Evolutionary conservation across 2,113 vertebrate species (phyloP).

Genomic region (Arenaria interpres): DNA sequence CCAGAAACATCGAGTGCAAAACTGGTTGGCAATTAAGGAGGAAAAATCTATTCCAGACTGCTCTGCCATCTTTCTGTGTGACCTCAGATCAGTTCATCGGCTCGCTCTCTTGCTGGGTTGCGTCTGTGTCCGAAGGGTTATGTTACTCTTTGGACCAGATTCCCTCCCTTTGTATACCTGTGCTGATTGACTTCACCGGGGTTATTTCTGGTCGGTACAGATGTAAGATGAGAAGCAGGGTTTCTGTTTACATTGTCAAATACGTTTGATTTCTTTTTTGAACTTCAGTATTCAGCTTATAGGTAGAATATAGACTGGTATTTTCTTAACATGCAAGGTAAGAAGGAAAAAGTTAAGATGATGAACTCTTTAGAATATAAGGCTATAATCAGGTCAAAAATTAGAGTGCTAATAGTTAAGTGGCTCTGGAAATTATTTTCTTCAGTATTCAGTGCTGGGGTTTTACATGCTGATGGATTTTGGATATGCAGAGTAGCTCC

Average conservation of each 20-base stretch:
- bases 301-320: not conserved
- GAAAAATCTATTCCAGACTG: not conserved
- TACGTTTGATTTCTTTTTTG: not conserved
- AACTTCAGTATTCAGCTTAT: not conserved
- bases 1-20: not conserved
- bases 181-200: not conserved
- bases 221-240: not conserved
- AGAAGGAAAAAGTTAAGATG: not conserved
- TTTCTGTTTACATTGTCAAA: not conserved
- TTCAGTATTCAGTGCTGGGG: not conserved
- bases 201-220: not conserved
- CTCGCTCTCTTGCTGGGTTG: not conserved
- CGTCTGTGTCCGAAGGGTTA: fast-evolving
- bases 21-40: fast-evolving
- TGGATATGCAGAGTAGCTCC: not conserved
- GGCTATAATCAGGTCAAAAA: not conserved
- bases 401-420: not conserved
- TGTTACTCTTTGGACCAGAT: not conserved
- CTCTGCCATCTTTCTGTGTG: not conserved
- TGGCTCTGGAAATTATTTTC: not conserved
- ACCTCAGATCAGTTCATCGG: not conserved
- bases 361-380: not conserved
- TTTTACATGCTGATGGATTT: not conserved
- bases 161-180: not conserved
- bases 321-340: not conserved